Evolutionary conservation across 1,140 invertebrate genomes (phyloP), one percentile per base, ranked within the genome.

Genomic region (Sweltsa coloradensis): DNA sequence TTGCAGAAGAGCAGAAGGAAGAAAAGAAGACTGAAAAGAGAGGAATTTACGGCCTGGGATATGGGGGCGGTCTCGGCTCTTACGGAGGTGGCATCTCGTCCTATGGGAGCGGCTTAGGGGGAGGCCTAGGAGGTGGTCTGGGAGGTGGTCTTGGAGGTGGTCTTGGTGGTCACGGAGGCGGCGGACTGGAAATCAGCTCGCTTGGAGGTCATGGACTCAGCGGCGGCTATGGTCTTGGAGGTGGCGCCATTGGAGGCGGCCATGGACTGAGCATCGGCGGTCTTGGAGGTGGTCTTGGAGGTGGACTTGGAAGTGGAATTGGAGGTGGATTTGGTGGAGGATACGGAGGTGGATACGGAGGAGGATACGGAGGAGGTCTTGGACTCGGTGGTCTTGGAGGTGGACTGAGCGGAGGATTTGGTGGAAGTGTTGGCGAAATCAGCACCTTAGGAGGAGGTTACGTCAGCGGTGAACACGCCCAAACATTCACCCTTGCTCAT

Each of bases 391-490:
- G 36, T 22, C 16, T 16, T 19, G 36, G 36, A 16, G 18, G 23
- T n/a, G 36, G 36, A 9, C 36, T 37, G 36, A 22, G 36, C 5
- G 26, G 45, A 18, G 61, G 60, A n/a, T 49, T 46, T 19, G 48
- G 50, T 1, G 50, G 57, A 26, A 63, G 64, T 1, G 13, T 16
- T 9, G 67, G 62, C 27, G 67, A 68, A 50, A 57, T 69, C 37
- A 64, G n/a, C n/a, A n/a, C n/a, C n/a, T n/a, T n/a, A n/a, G n/a
- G n/a, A n/a, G n/a, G n/a, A n/a, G n/a, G n/a, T n/a, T n/a, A n/a
- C n/a, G n/a, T n/a, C n/a, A n/a, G n/a, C n/a, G n/a, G n/a, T n/a
- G n/a, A n/a, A n/a, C n/a, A n/a, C n/a, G n/a, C n/a, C n/a, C n/a
- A n/a, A n/a, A n/a, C n/a, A n/a, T n/a, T n/a, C n/a, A n/a, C n/a